Conservation (phyloP, 2,113 vertebrate species). For the Dromas ardeola region DNA sequence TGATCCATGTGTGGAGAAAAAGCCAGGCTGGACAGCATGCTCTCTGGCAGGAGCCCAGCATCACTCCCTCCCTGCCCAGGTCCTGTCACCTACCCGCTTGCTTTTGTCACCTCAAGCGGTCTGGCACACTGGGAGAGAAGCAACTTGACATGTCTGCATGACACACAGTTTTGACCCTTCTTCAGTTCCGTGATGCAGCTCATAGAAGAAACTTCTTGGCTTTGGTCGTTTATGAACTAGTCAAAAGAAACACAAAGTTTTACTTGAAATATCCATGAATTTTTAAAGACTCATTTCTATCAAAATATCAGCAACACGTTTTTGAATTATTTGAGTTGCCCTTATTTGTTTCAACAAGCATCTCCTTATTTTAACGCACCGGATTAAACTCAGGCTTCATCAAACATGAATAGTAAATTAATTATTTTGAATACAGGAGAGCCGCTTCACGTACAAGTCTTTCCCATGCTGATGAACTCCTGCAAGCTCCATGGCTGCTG, state of each 20-base stretch:
- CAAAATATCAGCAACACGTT: background rate
- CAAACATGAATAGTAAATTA: background rate
- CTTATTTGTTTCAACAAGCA: background rate
- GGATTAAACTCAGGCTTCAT: background rate
- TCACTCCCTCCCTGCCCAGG: background rate
- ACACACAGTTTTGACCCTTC: background rate
- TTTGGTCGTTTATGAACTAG: background rate
- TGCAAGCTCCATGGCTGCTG: background rate
- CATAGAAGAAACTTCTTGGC: background rate
- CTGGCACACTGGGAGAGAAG: background rate
- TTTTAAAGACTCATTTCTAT: background rate
- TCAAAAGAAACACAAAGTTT: background rate
- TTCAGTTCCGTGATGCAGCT: background rate
- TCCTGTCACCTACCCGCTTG: background rate
- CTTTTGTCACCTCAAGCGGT: background rate
- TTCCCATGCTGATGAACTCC: slow-evolving; percentile 11
- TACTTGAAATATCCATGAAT: background rate
- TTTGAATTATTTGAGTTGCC: background rate
- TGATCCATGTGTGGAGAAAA: background rate
- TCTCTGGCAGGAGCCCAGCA: background rate
- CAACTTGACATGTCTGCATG: background rate
- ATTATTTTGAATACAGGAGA: background rate
- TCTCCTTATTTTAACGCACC: background rate
- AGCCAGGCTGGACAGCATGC: background rate
- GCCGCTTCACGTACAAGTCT: background rate